Conservation (phyloP, 2,797 vertebrate genomes). For the Ciconia nigra region DNA sequence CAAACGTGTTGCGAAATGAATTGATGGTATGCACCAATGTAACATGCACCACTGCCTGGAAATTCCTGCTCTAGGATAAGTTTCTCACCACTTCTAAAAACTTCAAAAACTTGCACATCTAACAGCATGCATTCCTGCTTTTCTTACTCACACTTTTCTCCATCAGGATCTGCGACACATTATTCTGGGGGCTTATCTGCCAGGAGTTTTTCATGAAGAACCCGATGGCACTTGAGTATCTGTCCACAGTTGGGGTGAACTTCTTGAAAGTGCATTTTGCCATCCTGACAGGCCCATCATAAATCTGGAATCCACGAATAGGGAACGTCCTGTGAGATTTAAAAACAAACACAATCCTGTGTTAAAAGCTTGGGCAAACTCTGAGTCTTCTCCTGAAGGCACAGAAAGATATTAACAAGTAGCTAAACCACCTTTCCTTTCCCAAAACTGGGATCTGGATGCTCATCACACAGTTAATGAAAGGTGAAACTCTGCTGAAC, state of each 20-base stretch:
- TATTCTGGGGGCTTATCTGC: slow-evolving; percentile 68
- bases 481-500: not conserved
- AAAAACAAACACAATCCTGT: not conserved
- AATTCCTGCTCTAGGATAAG: not conserved
- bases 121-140: not conserved
- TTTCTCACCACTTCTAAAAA: not conserved
- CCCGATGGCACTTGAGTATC: slow-evolving; percentile 51
- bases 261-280: slow-evolving; percentile 63
- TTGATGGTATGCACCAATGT: not conserved
- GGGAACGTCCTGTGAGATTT: slow-evolving; percentile 43
- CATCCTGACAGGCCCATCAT: slow-evolving; percentile 56
- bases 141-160: slow-evolving; percentile 59
- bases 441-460: not conserved
- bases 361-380: not conserved
- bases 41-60: not conserved
- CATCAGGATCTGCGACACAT: slow-evolving; percentile 45
- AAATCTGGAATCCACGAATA: slow-evolving; percentile 67
- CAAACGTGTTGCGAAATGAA: not conserved
- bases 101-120: not conserved
- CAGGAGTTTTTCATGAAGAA: slow-evolving; percentile 65
- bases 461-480: not conserved
- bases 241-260: slow-evolving; percentile 32
- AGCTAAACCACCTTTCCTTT: not conserved
- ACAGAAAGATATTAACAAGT: not conserved
- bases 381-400: not conserved